A percentile compares a stretch with the other conserved stretches of the same genome.
These are phyloP conservation scores for Knipowitschia caucasica DNA, from an alignment of 2,797 vertebrate species.

Conservation along the genomic window DNA sequence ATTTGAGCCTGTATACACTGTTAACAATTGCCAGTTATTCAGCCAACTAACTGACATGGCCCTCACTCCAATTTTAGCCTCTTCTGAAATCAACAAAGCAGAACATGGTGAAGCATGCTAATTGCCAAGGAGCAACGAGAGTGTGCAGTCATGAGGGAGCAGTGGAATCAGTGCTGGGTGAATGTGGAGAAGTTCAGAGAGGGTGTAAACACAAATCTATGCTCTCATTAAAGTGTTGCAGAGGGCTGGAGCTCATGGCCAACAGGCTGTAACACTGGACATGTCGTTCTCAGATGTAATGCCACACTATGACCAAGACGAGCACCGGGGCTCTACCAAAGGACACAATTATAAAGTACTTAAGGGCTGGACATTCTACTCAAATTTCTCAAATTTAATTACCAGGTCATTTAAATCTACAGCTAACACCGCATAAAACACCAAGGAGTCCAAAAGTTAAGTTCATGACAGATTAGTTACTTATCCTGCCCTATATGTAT, in stretches of 20 bases:
- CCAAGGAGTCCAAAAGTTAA: not conserved
- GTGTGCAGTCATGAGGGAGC: conserved; percentile 26
- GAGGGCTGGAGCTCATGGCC: conserved; percentile 55
- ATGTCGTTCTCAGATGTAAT: conserved; percentile 47
- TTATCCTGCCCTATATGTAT: no score
- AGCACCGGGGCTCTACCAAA: conserved; percentile 12
- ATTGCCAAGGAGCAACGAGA: conserved; percentile 51
- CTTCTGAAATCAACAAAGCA: conserved; percentile 37
- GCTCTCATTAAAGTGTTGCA: conserved; percentile 69
- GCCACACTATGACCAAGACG: conserved; percentile 20
- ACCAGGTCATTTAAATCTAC: not conserved
- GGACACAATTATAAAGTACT: conserved; percentile 5
- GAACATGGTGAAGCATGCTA: conserved; percentile 50
- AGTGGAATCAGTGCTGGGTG: conserved; percentile 33
- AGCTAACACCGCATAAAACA: not conserved
- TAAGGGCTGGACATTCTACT: conserved; percentile 1
- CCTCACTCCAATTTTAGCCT: conserved; percentile 30
- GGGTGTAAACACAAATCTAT: conserved; percentile 63
- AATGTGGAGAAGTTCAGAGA: conserved; percentile 8
- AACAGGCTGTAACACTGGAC: conserved; percentile 52
- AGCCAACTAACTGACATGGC: conserved; percentile 29
- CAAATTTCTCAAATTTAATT: conserved; percentile 13
- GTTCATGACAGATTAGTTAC: not conserved
- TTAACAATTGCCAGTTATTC: conserved; percentile 13
- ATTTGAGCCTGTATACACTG: conserved; percentile 31